These are phyloP conservation scores for Allacma fusca DNA, from an alignment of 2,888 invertebrate species.

Conservation along the genomic window DNA sequence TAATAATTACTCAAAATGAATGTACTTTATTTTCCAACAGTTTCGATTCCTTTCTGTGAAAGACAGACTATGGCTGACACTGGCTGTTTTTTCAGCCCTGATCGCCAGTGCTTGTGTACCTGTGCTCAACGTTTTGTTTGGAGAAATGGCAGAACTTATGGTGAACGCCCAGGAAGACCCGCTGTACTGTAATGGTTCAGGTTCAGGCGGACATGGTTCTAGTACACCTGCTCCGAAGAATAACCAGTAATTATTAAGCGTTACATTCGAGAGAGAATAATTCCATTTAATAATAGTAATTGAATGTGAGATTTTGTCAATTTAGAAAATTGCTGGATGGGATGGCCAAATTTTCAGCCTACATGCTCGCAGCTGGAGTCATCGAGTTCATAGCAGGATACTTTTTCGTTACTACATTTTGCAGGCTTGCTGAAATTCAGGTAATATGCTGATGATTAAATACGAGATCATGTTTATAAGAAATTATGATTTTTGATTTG, in stretches of 20 bases:
- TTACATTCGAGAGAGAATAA: neutral
- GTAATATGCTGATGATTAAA: conserved; percentile 63
- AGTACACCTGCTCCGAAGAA: too few relatives aligned
- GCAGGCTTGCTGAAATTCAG: conserved; percentile 76
- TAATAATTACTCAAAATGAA: too few relatives aligned
- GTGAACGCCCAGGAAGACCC: conserved; percentile 68
- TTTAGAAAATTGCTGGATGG: too few relatives aligned
- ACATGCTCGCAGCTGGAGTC: conserved; percentile 69
- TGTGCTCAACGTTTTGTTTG: conserved; percentile 74
- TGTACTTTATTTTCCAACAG: conserved; percentile 62
- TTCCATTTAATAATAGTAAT: too few relatives aligned
- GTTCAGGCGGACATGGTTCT: too few relatives aligned
- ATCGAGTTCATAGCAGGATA: conserved; percentile 72
- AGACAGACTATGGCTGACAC: conserved; percentile 70
- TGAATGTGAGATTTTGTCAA: too few relatives aligned
- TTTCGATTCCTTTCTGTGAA: conserved; percentile 72
- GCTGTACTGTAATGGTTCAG: neutral
- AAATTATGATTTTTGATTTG: neutral
- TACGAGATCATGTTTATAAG: neutral
- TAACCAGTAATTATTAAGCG: too few relatives aligned
- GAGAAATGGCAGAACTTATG: conserved; percentile 75
- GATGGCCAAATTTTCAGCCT: conserved; percentile 62
- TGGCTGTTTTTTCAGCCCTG: conserved; percentile 70
- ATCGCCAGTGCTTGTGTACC: conserved; percentile 73
- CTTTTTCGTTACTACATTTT: conserved; percentile 73